phyloP scores from a whole-genome alignment of 2,113 vertebrate species.

The Ammospiza nelsoni region DNA sequence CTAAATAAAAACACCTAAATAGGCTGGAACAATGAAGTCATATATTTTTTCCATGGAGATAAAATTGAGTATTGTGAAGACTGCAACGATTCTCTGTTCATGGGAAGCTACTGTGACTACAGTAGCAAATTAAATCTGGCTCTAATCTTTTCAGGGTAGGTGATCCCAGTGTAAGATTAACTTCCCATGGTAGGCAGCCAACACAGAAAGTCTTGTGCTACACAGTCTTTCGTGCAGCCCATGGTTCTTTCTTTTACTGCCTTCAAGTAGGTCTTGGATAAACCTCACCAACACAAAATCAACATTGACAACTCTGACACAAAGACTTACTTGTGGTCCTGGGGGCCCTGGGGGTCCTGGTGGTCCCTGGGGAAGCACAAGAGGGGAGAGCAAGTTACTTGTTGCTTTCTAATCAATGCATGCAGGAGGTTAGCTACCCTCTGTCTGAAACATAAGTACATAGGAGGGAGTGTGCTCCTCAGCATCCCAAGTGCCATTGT shows the following conservation, averaged over 20 bases:
- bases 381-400: not conserved
- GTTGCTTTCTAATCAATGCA: not conserved
- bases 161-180: not conserved
- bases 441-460: not conserved
- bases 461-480: not conserved
- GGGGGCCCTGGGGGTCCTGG: slow-evolving; percentile 81
- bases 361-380: slow-evolving; percentile 81
- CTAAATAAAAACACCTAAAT: not conserved
- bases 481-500: not conserved
- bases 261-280: slow-evolving; percentile 13
- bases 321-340: slow-evolving; percentile 84
- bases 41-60: not conserved
- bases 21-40: not conserved
- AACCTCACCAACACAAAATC: not conserved
- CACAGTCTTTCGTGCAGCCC: not conserved
- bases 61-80: not conserved
- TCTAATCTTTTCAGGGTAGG: slow-evolving; percentile 10
- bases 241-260: not conserved
- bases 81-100: not conserved
- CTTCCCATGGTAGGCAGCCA: not conserved
- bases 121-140: slow-evolving; percentile 31
- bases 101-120: slow-evolving; percentile 7
- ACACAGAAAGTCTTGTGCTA: not conserved
- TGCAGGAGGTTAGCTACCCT: not conserved
- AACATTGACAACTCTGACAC: not conserved